Evolutionary conservation across 2,888 invertebrate species (phyloP).

Genomic region (Amblyjoppa fuscipennis): DNA sequence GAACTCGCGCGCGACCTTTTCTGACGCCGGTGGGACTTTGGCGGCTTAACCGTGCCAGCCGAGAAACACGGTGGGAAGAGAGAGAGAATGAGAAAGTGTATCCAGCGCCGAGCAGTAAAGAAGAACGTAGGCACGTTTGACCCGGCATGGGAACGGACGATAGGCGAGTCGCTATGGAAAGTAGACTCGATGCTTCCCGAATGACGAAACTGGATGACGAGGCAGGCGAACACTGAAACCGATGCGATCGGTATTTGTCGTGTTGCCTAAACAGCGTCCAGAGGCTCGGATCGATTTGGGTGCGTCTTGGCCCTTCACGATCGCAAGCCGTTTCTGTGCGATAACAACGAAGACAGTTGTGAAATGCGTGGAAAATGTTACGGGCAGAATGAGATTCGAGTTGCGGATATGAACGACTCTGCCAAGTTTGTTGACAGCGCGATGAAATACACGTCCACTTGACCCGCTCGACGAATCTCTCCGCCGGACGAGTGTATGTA

Average conservation of each 20-base stretch:
- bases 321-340: too few relatives aligned
- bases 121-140: slow-evolving; percentile 36
- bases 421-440: neutral
- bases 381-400: too few relatives aligned
- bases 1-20: slow-evolving; percentile 18
- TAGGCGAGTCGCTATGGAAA: slow-evolving; percentile 27
- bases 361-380: too few relatives aligned
- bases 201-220: slow-evolving; percentile 27
- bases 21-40: slow-evolving; percentile 1
- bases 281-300: too few relatives aligned
- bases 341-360: too few relatives aligned
- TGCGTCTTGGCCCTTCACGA: too few relatives aligned
- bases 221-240: slow-evolving; percentile 11
- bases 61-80: slow-evolving; percentile 24
- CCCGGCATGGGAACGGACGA: slow-evolving; percentile 30
- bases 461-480: slow-evolving; percentile 10
- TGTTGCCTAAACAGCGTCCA: too few relatives aligned
- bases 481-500: slow-evolving; percentile 70
- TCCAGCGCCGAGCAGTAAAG: slow-evolving; percentile 29
- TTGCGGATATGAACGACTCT: neutral
- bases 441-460: neutral
- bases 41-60: neutral
- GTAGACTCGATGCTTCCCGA: slow-evolving; percentile 30
- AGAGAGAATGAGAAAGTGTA: slow-evolving; percentile 25
- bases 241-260: neutral